These are phyloP conservation scores for Hesperophylax magnus DNA, from an alignment of 1,140 invertebrate genomes.

Conservation along the genomic window DNA sequence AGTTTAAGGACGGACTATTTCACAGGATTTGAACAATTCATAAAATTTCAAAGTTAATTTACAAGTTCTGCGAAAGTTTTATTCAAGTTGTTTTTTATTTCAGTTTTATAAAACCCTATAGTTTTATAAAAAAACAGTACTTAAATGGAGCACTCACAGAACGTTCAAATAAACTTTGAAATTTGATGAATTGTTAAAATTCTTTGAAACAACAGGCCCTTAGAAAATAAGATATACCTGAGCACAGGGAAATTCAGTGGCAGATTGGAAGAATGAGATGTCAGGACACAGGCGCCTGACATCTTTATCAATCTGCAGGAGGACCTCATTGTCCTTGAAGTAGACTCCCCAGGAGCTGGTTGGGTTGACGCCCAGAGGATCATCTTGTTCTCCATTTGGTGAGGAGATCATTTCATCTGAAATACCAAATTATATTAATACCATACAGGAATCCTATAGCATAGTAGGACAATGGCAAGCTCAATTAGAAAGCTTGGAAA, in stretches of 20 bases:
- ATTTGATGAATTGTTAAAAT: no score
- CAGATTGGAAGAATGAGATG: slow-evolving; percentile 96
- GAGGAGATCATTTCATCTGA: slow-evolving; percentile 87
- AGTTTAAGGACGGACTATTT: no score
- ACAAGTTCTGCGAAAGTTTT: no score
- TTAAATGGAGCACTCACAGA: no score
- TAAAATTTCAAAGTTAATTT: no score
- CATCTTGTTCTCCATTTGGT: slow-evolving; percentile 81
- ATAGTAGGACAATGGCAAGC: slow-evolving; percentile 10
- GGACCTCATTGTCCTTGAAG: slow-evolving; percentile 97
- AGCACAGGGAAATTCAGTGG: slow-evolving; percentile 88
- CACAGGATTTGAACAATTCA: no score
- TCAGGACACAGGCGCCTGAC: slow-evolving; percentile 95
- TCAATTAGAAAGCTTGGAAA: background rate
- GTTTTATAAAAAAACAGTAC: no score
- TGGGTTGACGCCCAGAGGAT: slow-evolving; percentile 95
- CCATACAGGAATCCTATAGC: slow-evolving; percentile 12
- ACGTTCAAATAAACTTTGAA: no score
- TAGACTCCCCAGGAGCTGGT: slow-evolving; percentile 92
- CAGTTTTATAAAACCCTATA: no score
- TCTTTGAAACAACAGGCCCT: no score
- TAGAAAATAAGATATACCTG: slow-evolving; percentile 70
- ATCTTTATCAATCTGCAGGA: slow-evolving; percentile 98
- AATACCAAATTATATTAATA: slow-evolving; percentile 55
- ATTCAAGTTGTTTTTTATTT: no score